Evolutionary conservation across 2,797 vertebrate species (phyloP).

Genomic region (Coccyzus lansbergi): DNA sequence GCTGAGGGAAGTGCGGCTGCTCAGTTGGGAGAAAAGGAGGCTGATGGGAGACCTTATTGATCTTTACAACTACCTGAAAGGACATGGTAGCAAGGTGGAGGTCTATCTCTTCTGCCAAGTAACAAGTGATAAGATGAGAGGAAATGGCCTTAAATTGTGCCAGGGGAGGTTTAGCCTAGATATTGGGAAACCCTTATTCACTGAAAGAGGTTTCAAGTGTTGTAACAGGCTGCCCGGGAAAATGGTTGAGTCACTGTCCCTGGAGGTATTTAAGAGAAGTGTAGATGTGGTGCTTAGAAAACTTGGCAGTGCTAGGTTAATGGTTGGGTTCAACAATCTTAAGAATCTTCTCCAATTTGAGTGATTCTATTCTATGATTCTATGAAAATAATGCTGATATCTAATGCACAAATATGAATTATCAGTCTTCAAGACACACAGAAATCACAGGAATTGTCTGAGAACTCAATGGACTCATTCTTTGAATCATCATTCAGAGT

Average conservation of each 20-base stretch:
- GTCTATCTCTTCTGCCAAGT: too few species aligned
- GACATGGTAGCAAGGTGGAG: too few species aligned
- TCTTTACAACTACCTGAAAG: too few species aligned
- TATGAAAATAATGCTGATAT: not conserved
- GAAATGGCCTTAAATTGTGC: too few species aligned
- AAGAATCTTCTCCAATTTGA: not conserved
- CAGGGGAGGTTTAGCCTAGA: too few species aligned
- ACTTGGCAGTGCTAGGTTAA: too few species aligned
- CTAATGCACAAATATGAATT: not conserved
- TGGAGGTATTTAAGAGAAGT: not conserved
- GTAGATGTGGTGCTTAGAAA: not conserved
- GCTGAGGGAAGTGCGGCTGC: too few species aligned
- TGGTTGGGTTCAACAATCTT: not conserved
- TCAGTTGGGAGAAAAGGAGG: too few species aligned
- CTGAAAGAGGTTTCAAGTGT: accelerated
- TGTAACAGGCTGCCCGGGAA: not conserved
- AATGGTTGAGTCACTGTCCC: too few species aligned
- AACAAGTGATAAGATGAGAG: too few species aligned
- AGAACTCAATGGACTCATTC: not conserved
- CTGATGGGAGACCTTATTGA: too few species aligned
- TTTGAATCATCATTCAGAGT: not conserved
- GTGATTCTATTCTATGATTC: not conserved
- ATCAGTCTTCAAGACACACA: not conserved
- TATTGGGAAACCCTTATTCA: not conserved
- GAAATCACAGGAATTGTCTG: not conserved